Conservation (phyloP, 2,113 vertebrate species). For the Ageneiosus marmoratus region DNA sequence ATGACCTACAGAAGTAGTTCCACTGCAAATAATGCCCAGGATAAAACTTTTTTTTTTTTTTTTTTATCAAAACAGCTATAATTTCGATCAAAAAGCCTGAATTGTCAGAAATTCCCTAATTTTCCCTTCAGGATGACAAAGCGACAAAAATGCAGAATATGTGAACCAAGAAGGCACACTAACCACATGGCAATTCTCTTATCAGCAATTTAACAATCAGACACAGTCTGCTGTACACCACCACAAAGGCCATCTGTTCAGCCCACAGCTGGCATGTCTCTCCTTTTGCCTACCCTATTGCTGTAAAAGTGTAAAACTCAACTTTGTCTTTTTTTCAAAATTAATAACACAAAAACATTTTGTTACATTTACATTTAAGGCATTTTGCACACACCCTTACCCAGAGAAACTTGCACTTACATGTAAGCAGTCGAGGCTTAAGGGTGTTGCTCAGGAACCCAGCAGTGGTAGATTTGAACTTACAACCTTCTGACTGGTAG, state of each 20-base stretch:
- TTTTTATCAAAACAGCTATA: no score
- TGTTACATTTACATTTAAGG: not conserved
- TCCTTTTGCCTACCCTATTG: not conserved
- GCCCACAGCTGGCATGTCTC: not conserved
- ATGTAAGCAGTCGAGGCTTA: not conserved
- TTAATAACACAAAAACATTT: no score
- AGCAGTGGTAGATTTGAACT: not conserved
- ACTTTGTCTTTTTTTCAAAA: no score
- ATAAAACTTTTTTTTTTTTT: no score
- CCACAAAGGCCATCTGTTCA: not conserved
- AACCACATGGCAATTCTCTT: not conserved
- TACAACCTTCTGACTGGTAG: no score
- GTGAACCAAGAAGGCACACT: not conserved
- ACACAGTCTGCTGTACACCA: not conserved
- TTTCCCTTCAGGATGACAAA: not conserved
- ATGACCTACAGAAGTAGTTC: not conserved
- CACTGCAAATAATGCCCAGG: not conserved
- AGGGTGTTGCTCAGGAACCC: not conserved
- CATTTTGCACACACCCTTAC: no score
- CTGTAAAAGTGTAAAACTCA: not conserved
- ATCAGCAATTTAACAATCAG: constrained; percentile 10
- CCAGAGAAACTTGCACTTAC: not conserved
- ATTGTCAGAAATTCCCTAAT: not conserved
- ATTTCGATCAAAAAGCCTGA: not conserved
- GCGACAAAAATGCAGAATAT: not conserved